phyloP scores from a whole-genome alignment of 1,140 invertebrate genomes.

The Phymorhynchus buccinoides region DNA sequence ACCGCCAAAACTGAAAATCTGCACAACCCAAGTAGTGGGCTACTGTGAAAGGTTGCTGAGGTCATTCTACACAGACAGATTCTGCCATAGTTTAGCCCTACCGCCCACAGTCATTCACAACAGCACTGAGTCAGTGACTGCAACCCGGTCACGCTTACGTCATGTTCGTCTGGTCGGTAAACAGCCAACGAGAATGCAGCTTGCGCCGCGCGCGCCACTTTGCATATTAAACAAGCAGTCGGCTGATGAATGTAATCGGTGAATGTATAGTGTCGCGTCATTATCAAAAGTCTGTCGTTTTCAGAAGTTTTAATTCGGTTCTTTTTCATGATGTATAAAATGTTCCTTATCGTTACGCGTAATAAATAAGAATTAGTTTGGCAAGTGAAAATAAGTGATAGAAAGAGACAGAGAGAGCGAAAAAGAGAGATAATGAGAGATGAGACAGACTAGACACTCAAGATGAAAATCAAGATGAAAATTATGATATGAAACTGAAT shows the following conservation, averaged over 20 bases:
- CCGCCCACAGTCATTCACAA: not conserved
- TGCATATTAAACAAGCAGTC: not conserved
- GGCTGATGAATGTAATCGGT: not conserved
- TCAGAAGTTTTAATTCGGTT: not conserved
- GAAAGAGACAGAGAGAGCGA: slow-evolving; percentile 39
- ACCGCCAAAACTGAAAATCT: no score
- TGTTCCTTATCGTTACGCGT: not conserved
- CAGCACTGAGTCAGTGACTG: slow-evolving; percentile 8
- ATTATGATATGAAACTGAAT: not conserved
- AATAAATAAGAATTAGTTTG: not conserved
- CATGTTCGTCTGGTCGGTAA: not conserved
- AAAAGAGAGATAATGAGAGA: slow-evolving; percentile 37
- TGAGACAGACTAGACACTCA: not conserved
- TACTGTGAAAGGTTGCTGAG: not conserved
- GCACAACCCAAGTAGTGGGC: no score
- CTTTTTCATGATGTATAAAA: no score
- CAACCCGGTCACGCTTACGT: not conserved
- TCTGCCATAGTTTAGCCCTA: not conserved
- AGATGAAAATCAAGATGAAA: not conserved
- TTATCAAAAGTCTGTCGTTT: not conserved
- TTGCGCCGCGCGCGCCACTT: not conserved
- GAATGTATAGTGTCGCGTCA: not conserved
- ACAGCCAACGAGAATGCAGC: not conserved
- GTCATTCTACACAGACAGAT: no score
- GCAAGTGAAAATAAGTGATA: not conserved